Base-by-base conservation (phyloP, 2,888 invertebrate genomes). In the Epinotia demarniana region DNA sequence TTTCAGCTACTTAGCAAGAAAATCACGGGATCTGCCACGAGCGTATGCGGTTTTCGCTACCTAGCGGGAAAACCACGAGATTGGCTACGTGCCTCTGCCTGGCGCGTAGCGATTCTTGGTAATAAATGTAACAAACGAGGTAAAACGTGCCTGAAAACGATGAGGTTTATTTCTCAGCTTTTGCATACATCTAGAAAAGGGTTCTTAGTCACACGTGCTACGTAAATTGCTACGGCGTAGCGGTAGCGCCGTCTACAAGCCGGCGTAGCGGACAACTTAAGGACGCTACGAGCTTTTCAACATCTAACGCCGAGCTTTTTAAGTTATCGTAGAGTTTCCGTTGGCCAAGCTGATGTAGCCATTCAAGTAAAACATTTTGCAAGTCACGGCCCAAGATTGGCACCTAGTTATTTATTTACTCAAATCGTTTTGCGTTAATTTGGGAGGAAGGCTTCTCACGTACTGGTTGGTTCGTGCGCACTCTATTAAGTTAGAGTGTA, bases 191-290 rank as follows among this genome's bases (percentile, higher is more conserved):
- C 53, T 55, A 27, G 33, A 12, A 64, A 71, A 60, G 43, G 58
- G 60, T 66, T 23, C 23, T 75, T 66, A 66, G 55, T 75, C 72
- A 72, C 39, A 46, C 46, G 67, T 60, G 67, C 75, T 75, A 75
- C 72, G 72, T 57, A 61, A 57, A 43, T 18, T 46, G 66, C 75
- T 75, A 75, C 75, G 71, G 12, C 66, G 75, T 72, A 75, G 75
- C 23, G 19, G 43, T 72, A 75, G 75, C 23, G 19, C 27, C 66
- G 27, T 23, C 75, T 75, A 72, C 75, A 72, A 75, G 39, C 53
- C 23, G 43, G 18, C 75, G 75, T 75, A 75, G 66, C 61, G 55
- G 55, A 12, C 57, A 33, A 33, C 63, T 75, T 70, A 9, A 66
- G 64, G 61, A 67, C 33, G 70, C 71, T 66, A 55, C 66, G 53